phyloP scores from a whole-genome alignment of 2,888 invertebrate genomes.

The Campoplex nolae region DNA sequence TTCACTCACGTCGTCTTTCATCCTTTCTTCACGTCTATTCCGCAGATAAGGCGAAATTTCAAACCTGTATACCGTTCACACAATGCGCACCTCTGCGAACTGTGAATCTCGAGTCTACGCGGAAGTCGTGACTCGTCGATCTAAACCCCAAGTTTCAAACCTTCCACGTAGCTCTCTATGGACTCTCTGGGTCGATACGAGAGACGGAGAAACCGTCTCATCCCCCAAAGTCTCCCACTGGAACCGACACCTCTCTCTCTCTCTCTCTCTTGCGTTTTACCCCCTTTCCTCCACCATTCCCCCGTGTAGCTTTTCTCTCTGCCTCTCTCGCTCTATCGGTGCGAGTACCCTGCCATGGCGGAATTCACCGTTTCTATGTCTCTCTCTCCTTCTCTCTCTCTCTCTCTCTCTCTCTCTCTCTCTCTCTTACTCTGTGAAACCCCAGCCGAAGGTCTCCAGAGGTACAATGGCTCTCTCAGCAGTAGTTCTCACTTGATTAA shows the following conservation, averaged over 20 bases:
- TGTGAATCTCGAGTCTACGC: constrained; percentile 10
- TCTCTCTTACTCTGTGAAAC: constrained; percentile 68
- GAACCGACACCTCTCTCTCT: constrained; percentile 51
- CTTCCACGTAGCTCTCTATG: not conserved
- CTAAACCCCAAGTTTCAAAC: constrained; percentile 28
- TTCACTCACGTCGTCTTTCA: constrained; percentile 22
- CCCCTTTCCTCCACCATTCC: constrained; percentile 34
- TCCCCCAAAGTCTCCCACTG: constrained; percentile 40
- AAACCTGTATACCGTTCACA: constrained; percentile 28
- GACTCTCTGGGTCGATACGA: constrained; percentile 35
- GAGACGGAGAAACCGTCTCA: constrained; percentile 27
- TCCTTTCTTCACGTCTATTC: constrained; percentile 46
- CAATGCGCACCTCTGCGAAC: constrained; percentile 10
- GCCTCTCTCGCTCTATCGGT: not conserved
- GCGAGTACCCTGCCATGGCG: constrained; percentile 46
- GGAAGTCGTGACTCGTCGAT: constrained; percentile 31
- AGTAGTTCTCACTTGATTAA: constrained; percentile 85
- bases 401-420: constrained; percentile 60
- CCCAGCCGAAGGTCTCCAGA: constrained; percentile 70
- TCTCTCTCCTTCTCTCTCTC: constrained; percentile 38
- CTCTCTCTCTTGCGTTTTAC: constrained; percentile 25
- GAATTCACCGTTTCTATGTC: constrained; percentile 41
- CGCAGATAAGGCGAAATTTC: constrained; percentile 55
- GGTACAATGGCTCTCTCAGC: constrained; percentile 79
- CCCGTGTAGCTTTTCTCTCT: constrained; percentile 16